Evolutionary conservation across 2,113 vertebrate genomes (phyloP).

Genomic region (Platysternon megacephalum): DNA sequence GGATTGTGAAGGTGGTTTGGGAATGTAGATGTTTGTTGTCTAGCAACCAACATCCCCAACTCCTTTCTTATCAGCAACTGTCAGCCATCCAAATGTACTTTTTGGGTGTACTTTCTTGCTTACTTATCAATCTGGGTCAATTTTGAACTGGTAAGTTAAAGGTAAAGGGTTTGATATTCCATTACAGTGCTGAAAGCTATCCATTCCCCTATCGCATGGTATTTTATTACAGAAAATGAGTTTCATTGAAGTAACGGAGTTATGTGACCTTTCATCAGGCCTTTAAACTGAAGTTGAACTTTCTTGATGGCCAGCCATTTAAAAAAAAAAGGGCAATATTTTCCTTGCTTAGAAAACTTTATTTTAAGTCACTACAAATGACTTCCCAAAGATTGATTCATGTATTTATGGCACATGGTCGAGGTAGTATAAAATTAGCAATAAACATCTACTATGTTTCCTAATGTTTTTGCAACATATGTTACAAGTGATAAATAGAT

Average conservation of each 20-base stretch:
- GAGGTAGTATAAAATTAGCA: neutral
- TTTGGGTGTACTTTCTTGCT: neutral
- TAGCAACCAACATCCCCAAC: neutral
- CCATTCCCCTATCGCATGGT: neutral
- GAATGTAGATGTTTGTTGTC: neutral
- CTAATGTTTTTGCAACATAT: neutral
- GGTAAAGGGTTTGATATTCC: neutral
- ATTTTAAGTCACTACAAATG: neutral
- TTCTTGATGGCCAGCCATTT: neutral
- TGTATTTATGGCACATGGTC: neutral
- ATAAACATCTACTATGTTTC: slow-evolving; percentile 33
- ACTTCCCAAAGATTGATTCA: neutral
- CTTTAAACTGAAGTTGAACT: neutral
- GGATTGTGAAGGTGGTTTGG: neutral
- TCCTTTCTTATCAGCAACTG: neutral
- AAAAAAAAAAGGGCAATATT: neutral
- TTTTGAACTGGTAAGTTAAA: neutral
- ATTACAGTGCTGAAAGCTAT: neutral
- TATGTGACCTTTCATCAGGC: neutral
- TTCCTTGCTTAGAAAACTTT: neutral
- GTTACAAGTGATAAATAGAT: neutral
- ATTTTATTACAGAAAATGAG: neutral
- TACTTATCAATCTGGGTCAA: neutral
- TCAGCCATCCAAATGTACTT: neutral
- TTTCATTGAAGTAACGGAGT: neutral